Evolutionary conservation across 1,140 invertebrate species (phyloP).

Genomic region (Drosophila athabasca): DNA sequence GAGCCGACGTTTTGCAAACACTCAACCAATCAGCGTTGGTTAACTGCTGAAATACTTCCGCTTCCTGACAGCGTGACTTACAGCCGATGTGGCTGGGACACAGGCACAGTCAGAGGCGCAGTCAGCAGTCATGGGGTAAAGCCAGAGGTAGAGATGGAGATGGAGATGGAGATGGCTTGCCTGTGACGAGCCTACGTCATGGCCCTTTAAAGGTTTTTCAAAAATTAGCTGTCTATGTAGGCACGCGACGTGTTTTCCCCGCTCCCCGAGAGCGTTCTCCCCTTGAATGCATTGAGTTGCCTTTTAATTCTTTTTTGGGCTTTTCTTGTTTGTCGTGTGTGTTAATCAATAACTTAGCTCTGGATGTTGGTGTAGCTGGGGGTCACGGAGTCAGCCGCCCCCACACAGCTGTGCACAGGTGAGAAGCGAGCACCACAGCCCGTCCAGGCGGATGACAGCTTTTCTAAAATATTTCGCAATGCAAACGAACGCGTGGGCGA

Average conservation of each 20-base stretch:
- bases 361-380: slow-evolving; percentile 24
- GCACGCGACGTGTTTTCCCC: slow-evolving; percentile 53
- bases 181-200: slow-evolving; percentile 69
- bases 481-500: slow-evolving; percentile 53
- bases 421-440: slow-evolving; percentile 22
- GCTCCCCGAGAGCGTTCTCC: slow-evolving; percentile 35
- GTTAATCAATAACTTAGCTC: slow-evolving; percentile 77
- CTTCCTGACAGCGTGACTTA: slow-evolving; percentile 57
- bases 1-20: slow-evolving; percentile 67
- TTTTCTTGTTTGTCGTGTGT: slow-evolving; percentile 48
- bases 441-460: slow-evolving; percentile 38
- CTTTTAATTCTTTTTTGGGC: slow-evolving; percentile 50
- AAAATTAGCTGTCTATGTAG: slow-evolving; percentile 82
- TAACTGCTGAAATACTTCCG: slow-evolving; percentile 80
- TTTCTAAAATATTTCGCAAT: slow-evolving; percentile 72
- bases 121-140: neutral
- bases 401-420: slow-evolving; percentile 38
- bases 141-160: neutral
- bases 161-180: neutral
- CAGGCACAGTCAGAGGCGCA: slow-evolving; percentile 22
- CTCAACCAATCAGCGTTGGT: slow-evolving; percentile 80
- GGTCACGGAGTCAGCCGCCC: slow-evolving; percentile 8
- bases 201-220: slow-evolving; percentile 59
- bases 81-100: slow-evolving; percentile 3
- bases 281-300: slow-evolving; percentile 49